Base-by-base conservation (phyloP, 1,140 invertebrate genomes). In the Plutomurus gul region DNA sequence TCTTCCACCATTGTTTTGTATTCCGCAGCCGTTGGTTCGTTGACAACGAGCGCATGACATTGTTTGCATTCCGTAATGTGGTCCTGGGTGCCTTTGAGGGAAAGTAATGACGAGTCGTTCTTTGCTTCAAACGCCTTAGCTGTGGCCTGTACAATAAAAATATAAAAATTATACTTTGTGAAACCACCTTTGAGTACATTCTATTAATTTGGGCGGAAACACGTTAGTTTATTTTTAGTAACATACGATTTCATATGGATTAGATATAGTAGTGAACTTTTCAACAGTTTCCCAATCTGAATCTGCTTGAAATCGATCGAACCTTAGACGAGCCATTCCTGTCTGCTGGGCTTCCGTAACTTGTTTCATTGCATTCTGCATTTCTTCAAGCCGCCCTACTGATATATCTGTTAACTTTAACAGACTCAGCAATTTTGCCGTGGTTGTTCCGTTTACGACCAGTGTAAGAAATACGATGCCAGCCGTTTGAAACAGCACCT, bases 391-490 rank as follows among this genome's bases (percentile, higher is more conserved):
- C 46, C 86, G 85, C 22, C 86, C 85, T 5, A 85, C 81, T 0
- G 87, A 87, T 1, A 88, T 78, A 27, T 87, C 85, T 73, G 85
- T 87, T 84, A 88, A 85, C 22, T 87, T 87, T 33, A 88, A 77
- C 16, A 85, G 30, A 60, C 85, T 84, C 1, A 88, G 84, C 0
- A 88, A 75, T 16, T 77, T 74, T 46, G 83, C 84, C 10, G 86
- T 86, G 1, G 88, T 88, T 7, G 87, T 86, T 18, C 86, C 87
- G 81, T 88, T 88, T 7, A 88, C 79, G 0, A 88, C 36, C 33
- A 88, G 76, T 3, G 87, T 88, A 10, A 87, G 46, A 80, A 72
- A 87, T 13, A 88, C 87, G 36, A 88, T 86, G 1, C 86, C 87
- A 20, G 86, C 86, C 0, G 86, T 85, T 82, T 88, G 87, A 49